Conservation (phyloP, 2,113 vertebrate genomes). For the Rhineura floridana region DNA sequence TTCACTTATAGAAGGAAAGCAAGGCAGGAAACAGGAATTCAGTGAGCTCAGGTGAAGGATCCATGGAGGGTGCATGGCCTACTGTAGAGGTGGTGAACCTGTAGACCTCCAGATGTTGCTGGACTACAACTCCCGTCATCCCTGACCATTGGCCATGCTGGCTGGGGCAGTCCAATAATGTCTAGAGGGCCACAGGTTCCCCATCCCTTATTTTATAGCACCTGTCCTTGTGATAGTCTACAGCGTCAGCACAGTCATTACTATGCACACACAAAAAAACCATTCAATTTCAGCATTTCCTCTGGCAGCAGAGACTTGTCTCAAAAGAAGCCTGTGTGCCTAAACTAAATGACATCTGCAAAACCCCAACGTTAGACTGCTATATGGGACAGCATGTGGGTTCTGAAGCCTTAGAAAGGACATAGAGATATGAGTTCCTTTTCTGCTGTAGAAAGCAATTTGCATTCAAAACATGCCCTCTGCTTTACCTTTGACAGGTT, state of each 20-base stretch:
- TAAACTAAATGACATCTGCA: too few species aligned
- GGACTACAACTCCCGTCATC: too few species aligned
- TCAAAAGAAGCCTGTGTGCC: neutral
- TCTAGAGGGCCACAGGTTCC: too few species aligned
- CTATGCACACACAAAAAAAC: fast-evolving
- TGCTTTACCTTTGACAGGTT: neutral
- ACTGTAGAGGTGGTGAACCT: too few species aligned
- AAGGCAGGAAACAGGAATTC: too few species aligned
- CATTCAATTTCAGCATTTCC: neutral
- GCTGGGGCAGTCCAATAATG: too few species aligned
- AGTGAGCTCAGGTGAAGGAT: too few species aligned
- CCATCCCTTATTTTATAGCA: too few species aligned
- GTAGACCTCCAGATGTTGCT: too few species aligned
- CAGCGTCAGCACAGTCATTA: neutral
- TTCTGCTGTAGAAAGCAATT: neutral
- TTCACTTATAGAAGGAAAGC: too few species aligned
- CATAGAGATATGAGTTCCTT: neutral
- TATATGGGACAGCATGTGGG: neutral
- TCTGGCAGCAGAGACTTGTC: neutral
- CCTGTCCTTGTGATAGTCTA: neutral
- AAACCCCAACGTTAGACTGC: neutral
- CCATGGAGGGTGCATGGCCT: too few species aligned
- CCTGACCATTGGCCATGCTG: too few species aligned
- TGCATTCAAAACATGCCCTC: neutral
- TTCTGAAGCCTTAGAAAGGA: neutral